A percentile compares a stretch with the other conserved stretches of the same genome.
phyloP scores from a whole-genome alignment of 1,140 invertebrate genomes.

The Nasonia longicornis region DNA sequence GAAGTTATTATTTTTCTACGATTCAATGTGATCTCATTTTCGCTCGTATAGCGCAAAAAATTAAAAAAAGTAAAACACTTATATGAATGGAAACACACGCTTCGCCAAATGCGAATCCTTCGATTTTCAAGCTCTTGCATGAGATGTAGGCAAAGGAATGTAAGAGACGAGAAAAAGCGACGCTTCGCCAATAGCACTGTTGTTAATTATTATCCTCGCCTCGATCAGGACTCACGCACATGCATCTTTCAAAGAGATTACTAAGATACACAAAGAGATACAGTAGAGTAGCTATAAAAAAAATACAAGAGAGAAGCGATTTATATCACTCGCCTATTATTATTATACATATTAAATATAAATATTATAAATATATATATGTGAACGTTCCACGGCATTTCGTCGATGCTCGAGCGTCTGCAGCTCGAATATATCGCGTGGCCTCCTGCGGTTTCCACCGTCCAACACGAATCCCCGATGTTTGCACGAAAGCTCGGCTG shows the following conservation, averaged over 20 bases:
- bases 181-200: slow-evolving; percentile 5
- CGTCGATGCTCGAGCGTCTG: slow-evolving; percentile 22
- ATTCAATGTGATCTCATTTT: slow-evolving; percentile 47
- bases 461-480: not conserved
- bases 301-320: slow-evolving; percentile 7
- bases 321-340: slow-evolving; percentile 27
- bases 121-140: slow-evolving; percentile 3
- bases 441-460: slow-evolving; percentile 7
- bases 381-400: slow-evolving; percentile 6
- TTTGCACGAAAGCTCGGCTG: not conserved
- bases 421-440: slow-evolving; percentile 18
- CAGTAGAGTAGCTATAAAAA: not conserved
- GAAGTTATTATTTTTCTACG: slow-evolving; percentile 44
- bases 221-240: slow-evolving; percentile 33
- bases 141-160: not conserved
- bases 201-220: slow-evolving; percentile 38
- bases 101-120: not conserved
- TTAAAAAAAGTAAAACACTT: not conserved
- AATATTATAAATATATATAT: slow-evolving; percentile 22
- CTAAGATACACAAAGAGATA: slow-evolving; percentile 28
- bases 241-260: slow-evolving; percentile 26
- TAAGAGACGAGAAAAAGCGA: not conserved
- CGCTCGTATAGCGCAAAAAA: slow-evolving; percentile 28
- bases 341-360: slow-evolving; percentile 15
- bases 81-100: not conserved